Evolutionary conservation across 1,140 invertebrate genomes (phyloP).

Genomic region (Zaprionus camerounensis): DNA sequence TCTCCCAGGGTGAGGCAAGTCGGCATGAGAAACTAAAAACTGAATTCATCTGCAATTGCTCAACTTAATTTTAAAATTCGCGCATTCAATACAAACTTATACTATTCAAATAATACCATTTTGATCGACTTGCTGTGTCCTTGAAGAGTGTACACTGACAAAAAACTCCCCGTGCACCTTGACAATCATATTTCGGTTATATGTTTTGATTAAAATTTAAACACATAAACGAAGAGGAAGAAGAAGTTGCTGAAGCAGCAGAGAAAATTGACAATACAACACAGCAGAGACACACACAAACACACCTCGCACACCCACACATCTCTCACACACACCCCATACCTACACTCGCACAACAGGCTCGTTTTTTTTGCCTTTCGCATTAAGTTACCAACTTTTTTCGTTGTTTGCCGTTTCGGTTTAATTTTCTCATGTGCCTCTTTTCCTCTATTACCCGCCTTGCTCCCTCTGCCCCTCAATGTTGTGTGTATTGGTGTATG

Average conservation of each 20-base stretch:
- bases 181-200: constrained; percentile 42
- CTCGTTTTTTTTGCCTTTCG: constrained; percentile 21
- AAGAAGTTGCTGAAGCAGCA: background rate
- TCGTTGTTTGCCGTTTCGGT: constrained; percentile 60
- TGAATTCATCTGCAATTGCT: background rate
- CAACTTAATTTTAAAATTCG: background rate
- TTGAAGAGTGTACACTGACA: background rate
- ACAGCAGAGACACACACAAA: constrained; percentile 15
- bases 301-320: constrained; percentile 31
- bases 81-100: background rate
- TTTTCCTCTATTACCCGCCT: constrained; percentile 5
- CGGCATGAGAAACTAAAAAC: background rate
- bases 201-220: constrained; percentile 47
- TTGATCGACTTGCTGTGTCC: background rate
- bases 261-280: constrained; percentile 55
- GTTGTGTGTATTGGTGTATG: constrained; percentile 17
- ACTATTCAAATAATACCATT: background rate
- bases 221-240: constrained; percentile 1
- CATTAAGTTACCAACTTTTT: constrained; percentile 79
- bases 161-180: constrained; percentile 19
- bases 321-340: constrained; percentile 25
- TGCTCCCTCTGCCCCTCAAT: constrained; percentile 13
- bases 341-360: constrained; percentile 22
- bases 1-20: background rate
- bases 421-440: constrained; percentile 47